Percentiles rank a stretch among this genome's conserved stretches.
phyloP scores from a whole-genome alignment of 2,888 invertebrate species.

The Ophioninae sp. region DNA sequence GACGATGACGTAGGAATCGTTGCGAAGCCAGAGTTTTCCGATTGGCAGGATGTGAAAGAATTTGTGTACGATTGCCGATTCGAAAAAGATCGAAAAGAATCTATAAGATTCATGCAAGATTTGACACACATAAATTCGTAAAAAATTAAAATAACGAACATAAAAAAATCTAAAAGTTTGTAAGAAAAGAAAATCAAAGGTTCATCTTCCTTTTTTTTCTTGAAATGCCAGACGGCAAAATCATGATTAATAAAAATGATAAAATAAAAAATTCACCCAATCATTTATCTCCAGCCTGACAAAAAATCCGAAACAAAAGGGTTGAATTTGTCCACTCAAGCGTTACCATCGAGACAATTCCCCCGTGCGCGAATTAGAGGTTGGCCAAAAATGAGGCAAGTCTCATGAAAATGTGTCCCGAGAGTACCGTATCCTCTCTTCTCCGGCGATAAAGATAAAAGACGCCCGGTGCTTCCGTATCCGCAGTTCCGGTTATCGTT shows the following conservation, averaged over 20 bases:
- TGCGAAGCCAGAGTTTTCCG: neutral
- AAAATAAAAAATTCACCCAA: too few relatives aligned
- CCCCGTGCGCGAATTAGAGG: neutral
- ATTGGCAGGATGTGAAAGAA: neutral
- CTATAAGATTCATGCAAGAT: neutral
- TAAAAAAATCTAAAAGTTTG: too few relatives aligned
- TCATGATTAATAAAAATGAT: too few relatives aligned
- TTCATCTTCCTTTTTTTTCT: too few relatives aligned
- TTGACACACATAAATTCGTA: neutral
- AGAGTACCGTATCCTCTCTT: neutral
- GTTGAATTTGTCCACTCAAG: too few relatives aligned
- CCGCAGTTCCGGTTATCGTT: conserved; percentile 34
- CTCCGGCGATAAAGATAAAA: conserved; percentile 30
- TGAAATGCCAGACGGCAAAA: too few relatives aligned
- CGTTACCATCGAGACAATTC: neutral
- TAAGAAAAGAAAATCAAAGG: too few relatives aligned
- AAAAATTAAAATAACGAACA: too few relatives aligned
- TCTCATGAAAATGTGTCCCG: neutral
- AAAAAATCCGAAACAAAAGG: too few relatives aligned
- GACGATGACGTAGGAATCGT: neutral
- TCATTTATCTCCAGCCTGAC: too few relatives aligned
- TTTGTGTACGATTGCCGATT: neutral
- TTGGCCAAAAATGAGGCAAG: neutral
- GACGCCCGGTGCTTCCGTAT: conserved; percentile 8
- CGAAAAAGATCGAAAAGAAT: neutral